Percentiles rank a stretch among this genome's conserved stretches.
phyloP scores from a whole-genome alignment of 1,140 invertebrate genomes.

The Ceratina calcarata region DNA sequence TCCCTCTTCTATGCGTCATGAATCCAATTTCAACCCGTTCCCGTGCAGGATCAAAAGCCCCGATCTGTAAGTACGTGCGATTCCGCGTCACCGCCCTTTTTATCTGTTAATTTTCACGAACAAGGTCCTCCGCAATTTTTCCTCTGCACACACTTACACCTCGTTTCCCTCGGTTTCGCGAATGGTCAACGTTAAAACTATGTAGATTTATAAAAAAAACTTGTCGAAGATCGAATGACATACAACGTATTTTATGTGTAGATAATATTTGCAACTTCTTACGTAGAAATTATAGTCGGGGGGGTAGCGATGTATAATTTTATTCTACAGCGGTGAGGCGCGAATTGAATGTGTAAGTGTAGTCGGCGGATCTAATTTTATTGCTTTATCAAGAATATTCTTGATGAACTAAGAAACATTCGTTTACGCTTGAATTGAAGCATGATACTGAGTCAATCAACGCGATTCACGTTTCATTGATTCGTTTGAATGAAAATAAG shows the following conservation, averaged over 20 bases:
- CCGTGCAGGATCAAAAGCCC: constrained; percentile 42
- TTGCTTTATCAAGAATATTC: constrained; percentile 3
- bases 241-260: no score
- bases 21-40: constrained; percentile 55
- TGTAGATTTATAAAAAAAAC: no score
- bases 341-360: constrained; percentile 26
- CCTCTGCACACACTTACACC: no score
- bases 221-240: no score
- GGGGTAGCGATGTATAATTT: no score
- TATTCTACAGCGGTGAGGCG: no score
- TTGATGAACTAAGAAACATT: constrained; percentile 22
- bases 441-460: constrained; percentile 3
- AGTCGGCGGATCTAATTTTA: constrained; percentile 26
- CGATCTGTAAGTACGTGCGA: neutral
- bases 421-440: constrained; percentile 25
- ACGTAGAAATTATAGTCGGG: no score
- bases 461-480: constrained; percentile 12
- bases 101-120: neutral
- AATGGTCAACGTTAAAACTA: no score
- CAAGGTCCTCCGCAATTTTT: neutral
- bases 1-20: constrained; percentile 29
- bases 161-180: no score
- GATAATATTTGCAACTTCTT: no score
- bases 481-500: neutral
- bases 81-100: neutral